Base-by-base conservation (phyloP, 2,888 invertebrate species). In the Acrobasis suavella region DNA sequence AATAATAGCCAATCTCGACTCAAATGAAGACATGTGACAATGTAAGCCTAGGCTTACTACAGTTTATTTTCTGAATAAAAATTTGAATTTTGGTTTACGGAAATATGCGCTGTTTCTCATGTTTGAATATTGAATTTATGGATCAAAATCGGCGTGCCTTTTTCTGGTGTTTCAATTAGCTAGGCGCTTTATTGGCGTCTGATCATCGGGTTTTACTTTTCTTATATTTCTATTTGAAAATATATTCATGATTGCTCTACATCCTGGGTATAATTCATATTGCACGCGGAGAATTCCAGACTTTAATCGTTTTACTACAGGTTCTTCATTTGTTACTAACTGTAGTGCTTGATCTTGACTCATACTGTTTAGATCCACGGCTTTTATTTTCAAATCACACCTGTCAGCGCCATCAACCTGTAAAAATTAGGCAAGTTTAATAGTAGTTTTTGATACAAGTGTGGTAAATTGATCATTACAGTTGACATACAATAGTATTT, bases 391-490 rank as follows among this genome's bases (percentile, higher is more conserved):
- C 39, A 92, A 76, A 63, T 89, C 86, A 69, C 89, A 87, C 61
- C 85, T 80, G 62, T 91, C 87, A 39, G 84, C 86, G 60, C 92
- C 92, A 71, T 92, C 92, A 58, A 92, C 86, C 93, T 93, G 69
- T 60, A 83, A 85, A 32, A 32, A 7, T 32, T 32, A 32, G 32
- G 32, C 7, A 32, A 22, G 22, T 22, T 2, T 22, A 2, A 22
- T 22, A n/a, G 22, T 22, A 22, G 22, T 22, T 22, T 22, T 2
- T 22, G 22, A 22, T 22, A 22, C 2, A 2, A 3, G 22, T 22
- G 22, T 22, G 22, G 22, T 22, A 22, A 22, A 22, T 22, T 22
- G 22, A 1, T 22, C 22, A 22, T 22, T 22, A 22, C 22, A 22
- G 22, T 22, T 22, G 22, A n/a, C n/a, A n/a, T n/a, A n/a, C n/a